Percentiles rank a stretch among this genome's conserved stretches.
These are phyloP conservation scores for Griposia aprilina DNA, from an alignment of 2,888 invertebrate genomes.

Conservation along the genomic window DNA sequence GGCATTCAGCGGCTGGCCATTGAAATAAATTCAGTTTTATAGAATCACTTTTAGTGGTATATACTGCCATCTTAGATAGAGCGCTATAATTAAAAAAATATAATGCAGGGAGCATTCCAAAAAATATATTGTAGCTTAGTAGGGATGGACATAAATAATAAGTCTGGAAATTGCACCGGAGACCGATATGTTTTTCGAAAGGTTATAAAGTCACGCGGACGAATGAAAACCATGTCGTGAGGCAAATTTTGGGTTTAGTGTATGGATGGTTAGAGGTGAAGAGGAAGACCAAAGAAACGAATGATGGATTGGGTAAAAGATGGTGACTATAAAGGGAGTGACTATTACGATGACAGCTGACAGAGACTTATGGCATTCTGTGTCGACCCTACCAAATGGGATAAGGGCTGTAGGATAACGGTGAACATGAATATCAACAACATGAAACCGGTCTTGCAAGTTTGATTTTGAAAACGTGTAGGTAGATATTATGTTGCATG, in stretches of 20 bases:
- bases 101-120: neutral
- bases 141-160: neutral
- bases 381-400: neutral
- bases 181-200: neutral
- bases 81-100: neutral
- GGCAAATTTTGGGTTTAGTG: neutral
- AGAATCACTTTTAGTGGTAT: neutral
- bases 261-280: neutral
- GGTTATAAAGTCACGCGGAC: too few species aligned
- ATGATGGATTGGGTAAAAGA: neutral
- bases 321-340: neutral
- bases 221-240: neutral
- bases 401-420: neutral
- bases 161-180: neutral
- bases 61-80: neutral
- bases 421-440: neutral
- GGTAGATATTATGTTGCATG: neutral
- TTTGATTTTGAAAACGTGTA: neutral
- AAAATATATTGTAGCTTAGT: neutral
- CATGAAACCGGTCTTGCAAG: neutral
- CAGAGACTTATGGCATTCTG: neutral
- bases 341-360: neutral
- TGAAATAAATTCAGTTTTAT: neutral
- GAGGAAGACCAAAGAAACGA: neutral
- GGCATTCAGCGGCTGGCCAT: neutral